Base-by-base conservation (phyloP, 2,888 invertebrate species). In the Atrina japonica region DNA sequence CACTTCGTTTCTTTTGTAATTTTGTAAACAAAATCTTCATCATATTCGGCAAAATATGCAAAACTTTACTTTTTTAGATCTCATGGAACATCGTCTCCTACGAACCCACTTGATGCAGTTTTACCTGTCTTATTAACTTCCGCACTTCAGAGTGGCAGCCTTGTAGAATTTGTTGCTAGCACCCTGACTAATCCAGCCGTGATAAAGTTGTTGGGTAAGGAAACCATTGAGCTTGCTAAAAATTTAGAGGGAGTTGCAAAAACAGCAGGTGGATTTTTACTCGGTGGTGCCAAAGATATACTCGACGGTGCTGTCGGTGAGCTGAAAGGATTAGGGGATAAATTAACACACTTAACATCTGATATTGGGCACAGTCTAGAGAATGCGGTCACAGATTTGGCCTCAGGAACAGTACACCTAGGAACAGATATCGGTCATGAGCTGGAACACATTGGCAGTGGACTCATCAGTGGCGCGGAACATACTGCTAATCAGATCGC, bases 161-260 rank as follows among this genome's bases (percentile, higher is more conserved):
- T 66, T 21, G 25, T 66, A 25, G 40, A 66, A 16, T 49, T 49
- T 30, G 18, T 61, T 14, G 66, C 58, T 23, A 58, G 35, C 18
- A 58, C 58, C 11, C 49, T 43, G 41, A 45, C 49, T 45, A 23
- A 47, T 16, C 23, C 21, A 6, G n/a, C 23, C 3, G 58, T 40
- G 30, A 18, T 66, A 14, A 25, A 49, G 7, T 29, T 66, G 2
- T 49, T 66, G 2, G 66, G 66, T 16, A 58, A 66, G 23, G 21
- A 66, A 29, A 58, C 55, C n/a, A 45, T 40, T 9, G 49, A 58
- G 25, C 49, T 66, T 5, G 66, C 41, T 5, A 55, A 50, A n/a
- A 50, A 56, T 6, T n/a, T 66, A 7, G 66, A 58, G 9, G 58
- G 66, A 21, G 55, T 55, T 6, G 66, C 66, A 7, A 23, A 66